phyloP scores from a whole-genome alignment of 2,113 vertebrate genomes.

The Proteles cristata region DNA sequence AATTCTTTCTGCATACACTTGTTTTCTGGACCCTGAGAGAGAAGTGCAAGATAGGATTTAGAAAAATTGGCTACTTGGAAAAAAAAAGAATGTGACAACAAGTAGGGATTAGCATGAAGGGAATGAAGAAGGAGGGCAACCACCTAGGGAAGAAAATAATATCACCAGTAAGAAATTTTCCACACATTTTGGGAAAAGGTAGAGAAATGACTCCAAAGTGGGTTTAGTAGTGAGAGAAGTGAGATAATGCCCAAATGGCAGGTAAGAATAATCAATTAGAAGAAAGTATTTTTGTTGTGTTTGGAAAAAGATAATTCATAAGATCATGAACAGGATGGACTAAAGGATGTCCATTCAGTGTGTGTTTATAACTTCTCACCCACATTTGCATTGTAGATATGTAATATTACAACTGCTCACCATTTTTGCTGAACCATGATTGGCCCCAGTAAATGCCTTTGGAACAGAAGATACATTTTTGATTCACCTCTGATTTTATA shows the following conservation, averaged over 20 bases:
- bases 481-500: background rate
- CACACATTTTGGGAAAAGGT: background rate
- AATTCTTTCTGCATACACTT: background rate
- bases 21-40: background rate
- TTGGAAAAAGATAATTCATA: background rate
- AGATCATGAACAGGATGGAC: background rate
- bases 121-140: background rate
- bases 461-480: background rate
- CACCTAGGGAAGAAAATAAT: background rate
- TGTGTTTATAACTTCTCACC: background rate
- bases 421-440: background rate
- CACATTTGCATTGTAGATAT: background rate
- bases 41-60: background rate
- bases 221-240: background rate
- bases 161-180: background rate
- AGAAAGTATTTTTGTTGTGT: background rate
- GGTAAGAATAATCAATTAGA: background rate
- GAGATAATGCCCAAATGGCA: background rate
- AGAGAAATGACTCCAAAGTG: background rate
- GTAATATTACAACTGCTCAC: background rate
- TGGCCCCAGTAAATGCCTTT: background rate
- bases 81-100: background rate
- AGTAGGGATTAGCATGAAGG: background rate
- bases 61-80: background rate
- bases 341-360: background rate